Conservation (phyloP, 2,888 invertebrate species). For the Agrochola litura region DNA sequence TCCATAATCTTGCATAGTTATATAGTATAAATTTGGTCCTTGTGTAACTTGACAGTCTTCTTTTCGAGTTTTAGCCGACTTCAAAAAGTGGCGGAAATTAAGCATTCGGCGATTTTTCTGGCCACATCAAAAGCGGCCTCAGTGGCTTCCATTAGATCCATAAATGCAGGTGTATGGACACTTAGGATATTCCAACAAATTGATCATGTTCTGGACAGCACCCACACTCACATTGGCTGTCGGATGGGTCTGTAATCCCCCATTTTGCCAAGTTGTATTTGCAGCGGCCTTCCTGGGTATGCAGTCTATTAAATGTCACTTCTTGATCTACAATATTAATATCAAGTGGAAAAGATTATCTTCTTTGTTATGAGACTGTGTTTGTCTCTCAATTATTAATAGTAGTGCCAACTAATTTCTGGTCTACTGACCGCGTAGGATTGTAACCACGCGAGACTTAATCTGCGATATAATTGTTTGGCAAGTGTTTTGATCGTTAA, state of each 20-base stretch:
- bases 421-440: background rate
- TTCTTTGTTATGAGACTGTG: background rate
- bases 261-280: background rate
- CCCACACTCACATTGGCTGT: background rate
- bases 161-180: background rate
- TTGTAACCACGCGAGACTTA: background rate
- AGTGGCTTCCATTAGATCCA: background rate
- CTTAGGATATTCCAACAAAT: background rate
- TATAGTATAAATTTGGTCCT: background rate
- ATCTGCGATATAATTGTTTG: conserved; percentile 4
- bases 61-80: background rate
- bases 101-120: too few relatives aligned
- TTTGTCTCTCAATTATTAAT: background rate
- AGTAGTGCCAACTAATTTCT: background rate
- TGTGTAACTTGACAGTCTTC: background rate
- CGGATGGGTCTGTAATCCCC: background rate
- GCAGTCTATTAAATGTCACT: background rate
- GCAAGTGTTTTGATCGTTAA: background rate
- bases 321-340: background rate
- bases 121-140: background rate
- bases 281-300: background rate
- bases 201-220: background rate
- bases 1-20: too few relatives aligned
- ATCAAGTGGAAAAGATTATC: background rate
- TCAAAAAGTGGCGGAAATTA: too few relatives aligned